Base-by-base conservation (phyloP, 2,888 invertebrate genomes). In the Tetanocera ferruginea region DNA sequence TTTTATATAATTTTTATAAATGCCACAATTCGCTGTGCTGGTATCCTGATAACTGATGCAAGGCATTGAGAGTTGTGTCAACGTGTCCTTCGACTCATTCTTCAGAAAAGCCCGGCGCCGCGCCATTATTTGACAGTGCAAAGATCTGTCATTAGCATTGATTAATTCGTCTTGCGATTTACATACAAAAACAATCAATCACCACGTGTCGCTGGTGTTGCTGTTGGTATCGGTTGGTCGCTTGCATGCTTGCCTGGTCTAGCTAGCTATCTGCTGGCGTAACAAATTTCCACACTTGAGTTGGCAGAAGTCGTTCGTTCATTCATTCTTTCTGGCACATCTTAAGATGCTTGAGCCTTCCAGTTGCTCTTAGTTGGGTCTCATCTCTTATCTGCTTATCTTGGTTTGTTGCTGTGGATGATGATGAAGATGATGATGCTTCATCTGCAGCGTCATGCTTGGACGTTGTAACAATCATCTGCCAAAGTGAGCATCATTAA, bases 91-190 rank as follows among this genome's bases (percentile, higher is more conserved):
- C 43, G 43, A 9, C 1, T 14, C 23, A 11, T 43, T 31, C 31
- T 52, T 71, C n/a, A 28, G 6, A 31, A 34, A n/a, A n/a, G n/a
- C n/a, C 17, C 55, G 55, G 34, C 55, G 28, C 31, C 73, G 31
- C 62, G 14, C 14, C 37, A 43, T 43, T 62, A 6, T 60, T 31
- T 74, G 76, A 77, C 75, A 80, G 78, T 76, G 78, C 69, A 80
- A 75, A 83, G 83, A 86, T 85, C 87, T 89, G 88, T 89, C 89
- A 89, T 89, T 89, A 89, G 89, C 89, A 89, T 89, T 89, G 89
- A 89, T 89, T 89, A 89, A 89, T 89, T 89, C 85, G 85, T 86
- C 82, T 67, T 43, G 52, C 66, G 76, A 78, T 80, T 80, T 80
- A 80, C 80, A 80, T 80, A 78, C 75, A 75, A 75, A 78, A 77